Evolutionary conservation across 2,888 invertebrate species (phyloP).

Genomic region (Tenthredo mesomela): DNA sequence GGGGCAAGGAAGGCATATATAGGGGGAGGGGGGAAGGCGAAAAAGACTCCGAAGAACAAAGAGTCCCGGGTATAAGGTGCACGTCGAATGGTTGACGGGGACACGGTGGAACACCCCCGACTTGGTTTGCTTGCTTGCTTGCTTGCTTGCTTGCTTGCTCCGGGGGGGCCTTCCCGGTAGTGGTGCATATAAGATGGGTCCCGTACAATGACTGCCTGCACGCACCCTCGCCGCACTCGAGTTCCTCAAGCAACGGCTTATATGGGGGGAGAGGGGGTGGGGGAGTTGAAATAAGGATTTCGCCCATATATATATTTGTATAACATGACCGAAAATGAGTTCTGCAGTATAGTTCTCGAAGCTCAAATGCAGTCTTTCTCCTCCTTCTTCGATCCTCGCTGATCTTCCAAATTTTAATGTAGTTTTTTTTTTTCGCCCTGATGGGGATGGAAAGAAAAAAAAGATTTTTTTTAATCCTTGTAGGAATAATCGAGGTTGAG

Average conservation of each 20-base stretch:
- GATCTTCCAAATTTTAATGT: too few relatives aligned
- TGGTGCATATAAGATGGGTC: constrained; percentile 77
- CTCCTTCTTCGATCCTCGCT: too few relatives aligned
- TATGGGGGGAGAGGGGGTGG: too few relatives aligned
- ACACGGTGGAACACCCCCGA: background rate
- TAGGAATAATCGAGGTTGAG: constrained; percentile 59
- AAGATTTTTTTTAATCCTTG: background rate
- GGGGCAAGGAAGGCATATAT: background rate
- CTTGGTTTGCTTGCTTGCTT: constrained; percentile 23
- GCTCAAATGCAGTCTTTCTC: too few relatives aligned
- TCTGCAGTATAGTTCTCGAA: too few relatives aligned
- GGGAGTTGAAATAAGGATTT: constrained; percentile 61
- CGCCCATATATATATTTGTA: background rate
- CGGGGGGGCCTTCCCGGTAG: constrained; percentile 60
- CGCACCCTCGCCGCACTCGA: constrained; percentile 75
- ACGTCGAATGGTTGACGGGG: constrained; percentile 8
- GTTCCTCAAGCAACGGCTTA: constrained; percentile 71
- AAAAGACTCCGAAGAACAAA: constrained; percentile 37
- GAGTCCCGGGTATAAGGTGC: constrained; percentile 30
- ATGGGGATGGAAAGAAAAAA: background rate
- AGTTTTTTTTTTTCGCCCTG: too few relatives aligned
- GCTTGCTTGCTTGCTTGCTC: constrained; percentile 53
- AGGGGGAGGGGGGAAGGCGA: background rate
- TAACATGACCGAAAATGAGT: background rate
- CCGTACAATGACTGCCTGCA: constrained; percentile 72